Evolutionary conservation across 2,113 vertebrate genomes (phyloP).

Genomic region (Antigone vipio): DNA sequence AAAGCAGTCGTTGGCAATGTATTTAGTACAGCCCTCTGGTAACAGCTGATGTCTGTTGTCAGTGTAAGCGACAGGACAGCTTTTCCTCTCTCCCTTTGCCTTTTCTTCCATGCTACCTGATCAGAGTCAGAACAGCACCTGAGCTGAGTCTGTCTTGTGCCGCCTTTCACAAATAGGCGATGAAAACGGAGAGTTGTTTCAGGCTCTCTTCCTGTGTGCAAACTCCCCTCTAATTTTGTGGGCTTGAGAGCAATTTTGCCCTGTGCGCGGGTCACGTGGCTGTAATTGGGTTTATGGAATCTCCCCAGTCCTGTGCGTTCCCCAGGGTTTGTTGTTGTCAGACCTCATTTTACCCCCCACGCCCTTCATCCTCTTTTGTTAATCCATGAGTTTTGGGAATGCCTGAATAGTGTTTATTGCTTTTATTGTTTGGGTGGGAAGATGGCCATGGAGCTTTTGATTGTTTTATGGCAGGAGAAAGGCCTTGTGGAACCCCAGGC

Average conservation of each 20-base stretch:
- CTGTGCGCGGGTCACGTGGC: accelerated
- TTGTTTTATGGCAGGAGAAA: conserved; percentile 51
- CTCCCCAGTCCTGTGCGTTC: neutral
- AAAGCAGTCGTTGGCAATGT: neutral
- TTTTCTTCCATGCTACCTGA: accelerated
- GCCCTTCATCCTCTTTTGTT: neutral
- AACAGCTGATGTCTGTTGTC: neutral
- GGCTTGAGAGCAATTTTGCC: neutral
- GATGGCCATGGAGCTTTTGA: conserved; percentile 20
- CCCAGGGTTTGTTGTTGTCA: conserved; percentile 23
- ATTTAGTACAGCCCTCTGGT: no score
- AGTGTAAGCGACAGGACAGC: neutral
- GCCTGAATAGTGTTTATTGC: conserved; percentile 12
- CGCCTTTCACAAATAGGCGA: accelerated
- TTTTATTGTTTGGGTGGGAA: conserved; percentile 59
- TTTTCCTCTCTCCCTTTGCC: neutral
- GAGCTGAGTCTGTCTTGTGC: neutral
- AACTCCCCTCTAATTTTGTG: neutral
- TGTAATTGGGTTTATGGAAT: neutral
- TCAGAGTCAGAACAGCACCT: neutral
- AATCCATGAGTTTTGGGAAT: neutral
- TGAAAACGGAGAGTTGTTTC: neutral
- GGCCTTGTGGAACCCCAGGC: conserved; percentile 33
- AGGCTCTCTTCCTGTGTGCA: no score
- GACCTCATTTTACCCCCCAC: conserved; percentile 13